These are phyloP conservation scores for Tinamus major DNA, from an alignment of 2,797 vertebrate species.

Conservation along the genomic window DNA sequence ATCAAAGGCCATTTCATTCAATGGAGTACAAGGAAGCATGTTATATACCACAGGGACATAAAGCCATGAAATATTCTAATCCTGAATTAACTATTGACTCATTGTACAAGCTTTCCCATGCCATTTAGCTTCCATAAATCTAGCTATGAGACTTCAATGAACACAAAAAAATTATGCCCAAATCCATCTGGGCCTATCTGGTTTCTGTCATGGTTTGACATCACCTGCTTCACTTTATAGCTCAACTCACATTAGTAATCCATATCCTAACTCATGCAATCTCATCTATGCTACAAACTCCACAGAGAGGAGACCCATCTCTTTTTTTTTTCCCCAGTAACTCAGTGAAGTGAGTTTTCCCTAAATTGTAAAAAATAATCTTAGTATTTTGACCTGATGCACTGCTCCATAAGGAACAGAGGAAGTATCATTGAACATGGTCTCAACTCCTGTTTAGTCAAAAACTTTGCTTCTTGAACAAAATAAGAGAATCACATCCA, in stretches of 20 bases:
- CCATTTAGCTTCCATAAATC: slow-evolving; percentile 67
- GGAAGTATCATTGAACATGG: background rate
- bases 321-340: background rate
- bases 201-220: slow-evolving; percentile 74
- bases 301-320: slow-evolving; percentile 12
- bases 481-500: background rate
- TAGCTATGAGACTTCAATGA: slow-evolving; percentile 53
- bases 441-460: background rate
- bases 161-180: slow-evolving; percentile 64
- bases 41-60: background rate
- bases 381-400: fast-evolving
- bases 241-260: slow-evolving; percentile 35
- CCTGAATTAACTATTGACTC: slow-evolving; percentile 50
- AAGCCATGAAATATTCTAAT: slow-evolving; percentile 65
- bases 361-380: background rate
- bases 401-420: background rate
- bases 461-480: background rate
- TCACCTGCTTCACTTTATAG: slow-evolving; percentile 69
- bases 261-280: slow-evolving; percentile 34
- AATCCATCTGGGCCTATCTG: slow-evolving; percentile 70
- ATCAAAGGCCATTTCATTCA: slow-evolving; percentile 16
- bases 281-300: slow-evolving; percentile 9
- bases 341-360: background rate
- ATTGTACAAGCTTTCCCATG: slow-evolving; percentile 65
- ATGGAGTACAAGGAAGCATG: background rate